phyloP scores from a whole-genome alignment of 2,797 vertebrate genomes.

The Thunnus albacares region DNA sequence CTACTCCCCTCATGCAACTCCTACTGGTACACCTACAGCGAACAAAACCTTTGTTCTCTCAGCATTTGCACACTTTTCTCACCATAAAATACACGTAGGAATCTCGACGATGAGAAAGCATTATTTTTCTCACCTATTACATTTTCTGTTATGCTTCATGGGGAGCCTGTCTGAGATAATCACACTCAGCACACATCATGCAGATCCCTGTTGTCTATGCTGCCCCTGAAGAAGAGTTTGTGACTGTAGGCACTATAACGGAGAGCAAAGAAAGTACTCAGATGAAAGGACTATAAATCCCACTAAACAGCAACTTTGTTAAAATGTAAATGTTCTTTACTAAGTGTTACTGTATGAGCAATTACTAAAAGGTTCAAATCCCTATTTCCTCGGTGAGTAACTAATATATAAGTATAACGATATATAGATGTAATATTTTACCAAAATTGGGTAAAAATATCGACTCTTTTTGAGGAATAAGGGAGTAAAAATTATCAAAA shows the following conservation, averaged over 20 bases:
- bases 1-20: slow-evolving; percentile 10
- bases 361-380: too few relatives aligned
- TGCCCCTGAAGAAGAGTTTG: slow-evolving; percentile 28
- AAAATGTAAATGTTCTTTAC: too few relatives aligned
- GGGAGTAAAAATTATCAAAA: too few relatives aligned
- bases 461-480: too few relatives aligned
- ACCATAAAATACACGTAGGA: slow-evolving; percentile 22
- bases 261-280: slow-evolving; percentile 10
- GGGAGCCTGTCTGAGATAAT: slow-evolving; percentile 41
- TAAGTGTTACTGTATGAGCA: too few relatives aligned
- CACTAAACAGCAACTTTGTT: too few relatives aligned
- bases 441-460: too few relatives aligned
- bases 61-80: slow-evolving; percentile 45
- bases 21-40: slow-evolving; percentile 13
- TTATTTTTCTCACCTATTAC: slow-evolving; percentile 53
- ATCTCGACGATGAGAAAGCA: slow-evolving; percentile 14
- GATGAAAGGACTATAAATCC: too few relatives aligned
- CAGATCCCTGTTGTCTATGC: slow-evolving; percentile 33
- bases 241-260: slow-evolving; percentile 16
- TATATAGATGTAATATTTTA: too few relatives aligned
- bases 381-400: too few relatives aligned
- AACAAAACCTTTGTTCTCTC: slow-evolving; percentile 33
- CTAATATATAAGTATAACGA: too few relatives aligned
- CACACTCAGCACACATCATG: slow-evolving; percentile 21
- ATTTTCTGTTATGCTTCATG: slow-evolving; percentile 41